Evolutionary conservation across 2,113 vertebrate species (phyloP).

Genomic region (Ondatra zibethicus): DNA sequence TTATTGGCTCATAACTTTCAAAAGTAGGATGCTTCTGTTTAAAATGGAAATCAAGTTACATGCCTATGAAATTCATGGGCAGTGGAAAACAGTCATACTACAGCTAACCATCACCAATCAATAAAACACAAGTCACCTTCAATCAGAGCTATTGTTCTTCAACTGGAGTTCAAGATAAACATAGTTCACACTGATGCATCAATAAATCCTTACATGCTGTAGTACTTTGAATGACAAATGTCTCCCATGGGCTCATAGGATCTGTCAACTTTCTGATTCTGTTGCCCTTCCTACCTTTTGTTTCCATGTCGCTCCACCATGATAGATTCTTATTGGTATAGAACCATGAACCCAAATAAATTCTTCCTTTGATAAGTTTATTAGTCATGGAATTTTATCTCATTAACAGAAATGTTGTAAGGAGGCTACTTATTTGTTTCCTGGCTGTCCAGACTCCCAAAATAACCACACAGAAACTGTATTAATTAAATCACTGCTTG

Average conservation of each 20-base stretch:
- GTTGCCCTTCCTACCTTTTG: not conserved
- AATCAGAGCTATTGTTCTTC: not conserved
- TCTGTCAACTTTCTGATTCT: not conserved
- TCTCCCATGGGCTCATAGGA: not conserved
- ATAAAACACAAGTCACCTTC: not conserved
- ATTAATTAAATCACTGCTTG: no score
- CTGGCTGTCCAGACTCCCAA: no score
- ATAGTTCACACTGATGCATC: not conserved
- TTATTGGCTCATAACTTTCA: not conserved
- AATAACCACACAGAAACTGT: no score
- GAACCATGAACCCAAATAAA: not conserved
- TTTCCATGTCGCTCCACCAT: not conserved
- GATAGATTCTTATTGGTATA: not conserved
- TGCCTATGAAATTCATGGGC: not conserved
- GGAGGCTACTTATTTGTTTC: no score
- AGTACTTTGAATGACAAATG: no score
- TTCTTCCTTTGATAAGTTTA: not conserved
- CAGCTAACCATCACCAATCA: not conserved
- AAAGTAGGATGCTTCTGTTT: not conserved
- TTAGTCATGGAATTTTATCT: not conserved
- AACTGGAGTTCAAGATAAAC: not conserved
- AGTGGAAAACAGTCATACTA: not conserved
- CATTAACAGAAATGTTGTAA: not conserved
- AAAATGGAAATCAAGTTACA: not conserved
- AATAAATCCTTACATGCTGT: not conserved